Conservation (phyloP, 2,888 invertebrate genomes). For the Meteorus colon region DNA sequence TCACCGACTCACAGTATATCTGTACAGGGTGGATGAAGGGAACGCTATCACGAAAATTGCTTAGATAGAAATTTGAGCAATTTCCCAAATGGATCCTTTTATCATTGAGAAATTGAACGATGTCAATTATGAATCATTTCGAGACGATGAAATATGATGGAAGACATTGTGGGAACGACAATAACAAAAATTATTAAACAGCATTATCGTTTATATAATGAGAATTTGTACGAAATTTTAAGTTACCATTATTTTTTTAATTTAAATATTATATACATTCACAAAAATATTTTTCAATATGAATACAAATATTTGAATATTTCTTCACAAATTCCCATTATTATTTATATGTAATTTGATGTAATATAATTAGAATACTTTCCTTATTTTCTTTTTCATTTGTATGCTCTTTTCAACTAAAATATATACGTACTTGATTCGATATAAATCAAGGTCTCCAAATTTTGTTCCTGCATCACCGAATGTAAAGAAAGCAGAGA, state of each 20-base stretch:
- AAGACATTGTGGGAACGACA: conserved; percentile 13
- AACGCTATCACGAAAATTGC: conserved; percentile 57
- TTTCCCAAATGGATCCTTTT: conserved; percentile 63
- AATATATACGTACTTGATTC: too few relatives aligned
- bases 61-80: conserved; percentile 70
- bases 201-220: background rate
- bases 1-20: background rate
- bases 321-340: too few relatives aligned
- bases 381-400: too few relatives aligned
- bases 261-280: background rate
- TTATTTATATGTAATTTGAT: too few relatives aligned
- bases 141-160: background rate
- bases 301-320: too few relatives aligned
- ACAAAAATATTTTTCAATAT: too few relatives aligned
- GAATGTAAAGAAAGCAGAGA: too few relatives aligned
- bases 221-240: background rate
- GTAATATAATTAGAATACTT: too few relatives aligned
- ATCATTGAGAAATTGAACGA: conserved; percentile 59
- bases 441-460: too few relatives aligned
- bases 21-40: conserved; percentile 14
- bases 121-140: conserved; percentile 59
- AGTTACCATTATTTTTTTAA: conserved; percentile 8
- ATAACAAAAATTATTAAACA: background rate
- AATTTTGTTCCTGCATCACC: too few relatives aligned
- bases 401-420: too few relatives aligned